phyloP scores from a whole-genome alignment of 2,888 invertebrate genomes.

The Drosophila robusta region DNA sequence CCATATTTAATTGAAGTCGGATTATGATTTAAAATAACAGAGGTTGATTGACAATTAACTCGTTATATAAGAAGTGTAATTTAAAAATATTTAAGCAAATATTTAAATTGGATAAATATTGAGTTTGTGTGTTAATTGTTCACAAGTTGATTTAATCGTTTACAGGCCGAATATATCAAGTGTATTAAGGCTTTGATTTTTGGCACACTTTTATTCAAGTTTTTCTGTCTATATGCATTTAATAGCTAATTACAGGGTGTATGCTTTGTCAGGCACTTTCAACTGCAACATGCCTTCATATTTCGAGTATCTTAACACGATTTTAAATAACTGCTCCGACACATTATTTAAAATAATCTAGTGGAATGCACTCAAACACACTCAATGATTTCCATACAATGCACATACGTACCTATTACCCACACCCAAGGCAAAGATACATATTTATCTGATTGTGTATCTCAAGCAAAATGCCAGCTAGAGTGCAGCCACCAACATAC shows the following conservation, averaged over 20 bases:
- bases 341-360: constrained; percentile 1
- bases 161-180: no score
- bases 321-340: not conserved
- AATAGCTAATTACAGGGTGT: not conserved
- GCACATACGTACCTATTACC: constrained; percentile 20
- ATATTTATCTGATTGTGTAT: constrained; percentile 28
- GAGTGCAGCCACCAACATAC: constrained; percentile 6
- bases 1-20: no score
- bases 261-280: not conserved
- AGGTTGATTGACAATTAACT: no score
- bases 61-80: no score
- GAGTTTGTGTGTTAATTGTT: no score
- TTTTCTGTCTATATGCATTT: no score
- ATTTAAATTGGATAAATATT: no score
- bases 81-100: no score
- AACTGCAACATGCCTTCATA: not conserved
- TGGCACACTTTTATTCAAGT: no score
- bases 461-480: constrained; percentile 20
- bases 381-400: constrained; percentile 5
- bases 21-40: no score
- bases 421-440: constrained; percentile 16
- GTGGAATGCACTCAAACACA: not conserved
- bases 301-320: not conserved
- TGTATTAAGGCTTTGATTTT: no score
- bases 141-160: no score